Evolutionary conservation across 2,113 vertebrate genomes (phyloP).

Genomic region (Ursus arctos): DNA sequence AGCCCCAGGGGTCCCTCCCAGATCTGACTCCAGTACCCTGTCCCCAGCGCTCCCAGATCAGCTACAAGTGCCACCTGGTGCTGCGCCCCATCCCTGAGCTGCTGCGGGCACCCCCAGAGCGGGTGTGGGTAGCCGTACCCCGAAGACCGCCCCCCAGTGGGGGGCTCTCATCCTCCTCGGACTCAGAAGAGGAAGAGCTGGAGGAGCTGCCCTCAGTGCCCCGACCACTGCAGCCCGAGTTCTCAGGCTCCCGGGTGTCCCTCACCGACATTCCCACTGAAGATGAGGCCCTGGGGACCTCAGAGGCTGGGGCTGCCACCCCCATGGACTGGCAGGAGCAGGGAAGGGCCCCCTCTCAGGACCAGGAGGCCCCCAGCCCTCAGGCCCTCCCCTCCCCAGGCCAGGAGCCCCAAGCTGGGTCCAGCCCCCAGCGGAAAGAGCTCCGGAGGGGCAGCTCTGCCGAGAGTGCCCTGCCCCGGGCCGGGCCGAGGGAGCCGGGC

Average conservation of each 20-base stretch:
- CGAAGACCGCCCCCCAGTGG: constrained; percentile 93
- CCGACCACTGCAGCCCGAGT: constrained; percentile 95
- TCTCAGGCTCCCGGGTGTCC: constrained; percentile 95
- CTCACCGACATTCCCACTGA: constrained; percentile 95
- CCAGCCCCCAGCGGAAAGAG: constrained; percentile 88
- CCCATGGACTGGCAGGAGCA: constrained; percentile 88
- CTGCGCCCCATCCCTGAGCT: constrained; percentile 96
- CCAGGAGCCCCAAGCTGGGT: constrained; percentile 82
- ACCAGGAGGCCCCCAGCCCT: constrained; percentile 83
- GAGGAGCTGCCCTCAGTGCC: constrained; percentile 97
- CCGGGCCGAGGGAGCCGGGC: constrained; percentile 73
- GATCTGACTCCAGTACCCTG: constrained; percentile 35
- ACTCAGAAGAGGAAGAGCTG: constrained; percentile 97
- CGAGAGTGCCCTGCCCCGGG: constrained; percentile 86
- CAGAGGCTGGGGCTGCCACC: constrained; percentile 65
- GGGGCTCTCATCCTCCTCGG: constrained; percentile 94
- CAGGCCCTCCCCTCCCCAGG: constrained; percentile 85
- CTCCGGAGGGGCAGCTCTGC: constrained; percentile 96
- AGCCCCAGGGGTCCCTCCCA: background rate
- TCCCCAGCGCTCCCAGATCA: constrained; percentile 96
- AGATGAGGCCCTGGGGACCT: constrained; percentile 89
- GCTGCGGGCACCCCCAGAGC: constrained; percentile 94
- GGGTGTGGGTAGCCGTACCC: constrained; percentile 95
- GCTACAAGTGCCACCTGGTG: constrained; percentile 99
- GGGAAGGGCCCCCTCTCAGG: constrained; percentile 60